Percentiles rank a stretch among this genome's conserved stretches.
Evolutionary conservation across 2,797 vertebrate genomes (phyloP).

Genomic region (Toxotes lorentzi): DNA sequence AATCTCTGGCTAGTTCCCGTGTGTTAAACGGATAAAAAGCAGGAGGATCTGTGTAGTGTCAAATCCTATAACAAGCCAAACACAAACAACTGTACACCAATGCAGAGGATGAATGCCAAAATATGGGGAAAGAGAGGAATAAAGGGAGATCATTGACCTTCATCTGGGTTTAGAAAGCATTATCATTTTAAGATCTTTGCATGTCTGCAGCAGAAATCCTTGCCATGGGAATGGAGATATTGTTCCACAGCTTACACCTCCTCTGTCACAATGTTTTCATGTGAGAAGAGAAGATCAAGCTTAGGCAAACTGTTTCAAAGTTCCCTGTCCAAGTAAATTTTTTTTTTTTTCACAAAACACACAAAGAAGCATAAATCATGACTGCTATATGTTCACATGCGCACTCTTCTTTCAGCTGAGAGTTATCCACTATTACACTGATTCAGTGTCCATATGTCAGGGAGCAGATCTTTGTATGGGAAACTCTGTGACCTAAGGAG

Average conservation of each 20-base stretch:
- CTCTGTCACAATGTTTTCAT: slow-evolving; percentile 54
- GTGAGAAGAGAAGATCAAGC: slow-evolving; percentile 45
- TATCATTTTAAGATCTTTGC: slow-evolving; percentile 46
- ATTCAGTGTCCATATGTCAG: slow-evolving; percentile 62
- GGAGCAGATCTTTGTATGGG: slow-evolving; percentile 64
- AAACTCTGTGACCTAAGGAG: slow-evolving; percentile 69
- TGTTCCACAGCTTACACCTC: slow-evolving; percentile 42
- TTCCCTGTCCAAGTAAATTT: not conserved
- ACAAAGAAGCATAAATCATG: slow-evolving; percentile 35
- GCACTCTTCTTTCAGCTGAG: slow-evolving; percentile 28
- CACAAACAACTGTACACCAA: slow-evolving; percentile 47
- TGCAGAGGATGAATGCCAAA: slow-evolving; percentile 31
- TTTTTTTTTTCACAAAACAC: slow-evolving; percentile 13
- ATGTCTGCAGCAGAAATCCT: slow-evolving; percentile 39
- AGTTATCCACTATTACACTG: slow-evolving; percentile 33
- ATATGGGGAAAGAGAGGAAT: slow-evolving; percentile 29
- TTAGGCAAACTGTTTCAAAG: slow-evolving; percentile 22
- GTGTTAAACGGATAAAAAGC: slow-evolving; percentile 77
- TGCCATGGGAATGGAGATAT: slow-evolving; percentile 52
- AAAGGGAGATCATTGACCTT: slow-evolving; percentile 50
- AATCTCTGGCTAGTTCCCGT: slow-evolving; percentile 73
- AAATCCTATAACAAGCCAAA: slow-evolving; percentile 68
- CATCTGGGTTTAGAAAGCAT: slow-evolving; percentile 38
- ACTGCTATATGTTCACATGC: slow-evolving; percentile 22
- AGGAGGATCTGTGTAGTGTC: slow-evolving; percentile 80